Evolutionary conservation across 2,888 invertebrate genomes (phyloP).

Genomic region (Drosophila lutescens): DNA sequence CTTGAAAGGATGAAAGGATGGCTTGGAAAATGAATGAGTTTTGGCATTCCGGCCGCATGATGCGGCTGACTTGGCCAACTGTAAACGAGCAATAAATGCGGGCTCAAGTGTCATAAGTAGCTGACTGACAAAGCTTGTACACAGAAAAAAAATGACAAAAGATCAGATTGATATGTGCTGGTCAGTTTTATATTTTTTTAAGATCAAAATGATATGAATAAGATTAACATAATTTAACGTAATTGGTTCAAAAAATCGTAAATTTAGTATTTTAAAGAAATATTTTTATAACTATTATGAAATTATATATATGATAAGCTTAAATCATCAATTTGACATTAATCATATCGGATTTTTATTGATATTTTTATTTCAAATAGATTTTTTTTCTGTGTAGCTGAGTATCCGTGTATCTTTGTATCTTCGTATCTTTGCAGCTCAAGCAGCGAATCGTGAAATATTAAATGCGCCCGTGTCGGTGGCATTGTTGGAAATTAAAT

Average conservation of each 20-base stretch:
- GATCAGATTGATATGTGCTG: no score
- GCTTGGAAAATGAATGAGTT: slow-evolving; percentile 65
- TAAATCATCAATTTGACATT: no score
- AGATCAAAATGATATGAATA: no score
- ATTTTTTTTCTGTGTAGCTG: slow-evolving; percentile 6
- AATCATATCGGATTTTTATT: no score
- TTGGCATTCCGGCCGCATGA: slow-evolving; percentile 55
- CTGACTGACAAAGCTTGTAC: slow-evolving; percentile 47
- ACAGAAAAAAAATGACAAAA: no score
- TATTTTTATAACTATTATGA: no score
- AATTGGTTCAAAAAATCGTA: no score
- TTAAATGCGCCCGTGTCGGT: slow-evolving; percentile 60
- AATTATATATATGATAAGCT: no score
- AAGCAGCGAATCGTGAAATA: slow-evolving; percentile 69
- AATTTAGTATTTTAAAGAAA: no score
- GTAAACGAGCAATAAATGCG: slow-evolving; percentile 70
- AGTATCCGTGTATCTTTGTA: slow-evolving; percentile 25
- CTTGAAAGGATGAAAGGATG: slow-evolving; percentile 49
- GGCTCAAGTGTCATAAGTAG: slow-evolving; percentile 53
- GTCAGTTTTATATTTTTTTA: no score
- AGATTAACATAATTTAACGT: no score
- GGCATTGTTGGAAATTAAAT: slow-evolving; percentile 73
- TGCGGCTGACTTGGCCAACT: slow-evolving; percentile 71
- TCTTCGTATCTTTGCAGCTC: slow-evolving; percentile 38
- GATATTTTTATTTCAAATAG: no score